Evolutionary conservation across 2,888 invertebrate genomes (phyloP).

Genomic region (Drepana falcataria): DNA sequence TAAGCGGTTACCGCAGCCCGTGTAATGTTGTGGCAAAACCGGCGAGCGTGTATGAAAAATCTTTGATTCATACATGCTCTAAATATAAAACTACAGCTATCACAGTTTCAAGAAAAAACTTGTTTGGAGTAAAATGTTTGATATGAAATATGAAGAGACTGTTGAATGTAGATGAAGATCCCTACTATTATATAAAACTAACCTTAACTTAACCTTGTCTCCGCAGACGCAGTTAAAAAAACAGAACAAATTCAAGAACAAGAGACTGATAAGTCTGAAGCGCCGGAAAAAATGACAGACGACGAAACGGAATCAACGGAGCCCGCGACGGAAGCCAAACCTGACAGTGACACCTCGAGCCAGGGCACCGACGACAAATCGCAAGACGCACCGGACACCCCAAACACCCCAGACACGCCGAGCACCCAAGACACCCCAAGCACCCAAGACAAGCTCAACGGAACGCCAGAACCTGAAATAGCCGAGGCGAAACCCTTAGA

Average conservation of each 20-base stretch:
- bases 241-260: constrained; percentile 13
- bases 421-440: constrained; percentile 5
- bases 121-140: too few species aligned
- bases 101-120: too few species aligned
- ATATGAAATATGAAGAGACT: too few species aligned
- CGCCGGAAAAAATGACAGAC: constrained; percentile 4
- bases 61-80: too few species aligned
- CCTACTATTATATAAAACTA: too few species aligned
- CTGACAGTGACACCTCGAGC: constrained; percentile 48
- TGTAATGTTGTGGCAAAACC: too few species aligned
- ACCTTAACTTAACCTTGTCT: too few species aligned
- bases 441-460: constrained; percentile 35
- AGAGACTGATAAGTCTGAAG: constrained; percentile 23
- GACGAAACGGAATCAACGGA: constrained; percentile 30
- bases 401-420: constrained; percentile 22
- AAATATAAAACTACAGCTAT: too few species aligned
- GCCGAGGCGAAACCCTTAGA: constrained; percentile 38
- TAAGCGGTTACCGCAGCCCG: too few species aligned
- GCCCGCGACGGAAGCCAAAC: constrained; percentile 27
- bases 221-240: constrained; percentile 3
- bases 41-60: too few species aligned
- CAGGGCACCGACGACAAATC: constrained; percentile 39
- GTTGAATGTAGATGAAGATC: too few species aligned
- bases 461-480: constrained; percentile 28
- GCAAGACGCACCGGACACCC: constrained; percentile 43